These are phyloP conservation scores for Isurus oxyrinchus DNA, from an alignment of 2,113 vertebrate species.

Conservation along the genomic window DNA sequence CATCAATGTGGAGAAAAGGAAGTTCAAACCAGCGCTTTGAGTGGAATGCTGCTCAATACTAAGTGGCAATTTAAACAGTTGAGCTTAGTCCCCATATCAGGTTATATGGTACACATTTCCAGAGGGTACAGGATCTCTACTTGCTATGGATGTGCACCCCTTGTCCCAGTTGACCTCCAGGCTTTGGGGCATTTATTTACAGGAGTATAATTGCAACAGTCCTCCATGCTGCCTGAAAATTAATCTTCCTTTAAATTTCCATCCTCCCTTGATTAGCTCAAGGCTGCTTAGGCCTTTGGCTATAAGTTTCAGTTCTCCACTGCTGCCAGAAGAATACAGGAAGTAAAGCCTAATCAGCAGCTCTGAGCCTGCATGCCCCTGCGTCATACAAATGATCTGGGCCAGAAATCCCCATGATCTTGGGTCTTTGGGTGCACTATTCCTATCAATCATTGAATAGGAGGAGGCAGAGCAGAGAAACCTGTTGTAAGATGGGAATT, in stretches of 20 bases:
- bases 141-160: background rate
- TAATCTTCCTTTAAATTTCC: background rate
- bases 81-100: background rate
- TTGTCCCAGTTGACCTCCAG: background rate
- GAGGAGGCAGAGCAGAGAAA: background rate
- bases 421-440: background rate
- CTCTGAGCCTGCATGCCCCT: background rate
- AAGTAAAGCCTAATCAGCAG: background rate
- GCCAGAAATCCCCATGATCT: background rate
- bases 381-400: background rate
- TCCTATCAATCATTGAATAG: background rate
- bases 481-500: background rate
- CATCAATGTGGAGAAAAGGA: background rate
- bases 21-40: background rate
- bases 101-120: background rate
- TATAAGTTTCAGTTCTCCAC: background rate
- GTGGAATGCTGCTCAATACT: background rate
- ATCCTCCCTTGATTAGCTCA: background rate
- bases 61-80: background rate
- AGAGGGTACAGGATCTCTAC: background rate
- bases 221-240: background rate
- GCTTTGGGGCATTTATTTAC: background rate
- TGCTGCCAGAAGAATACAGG: background rate
- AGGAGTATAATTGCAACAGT: background rate
- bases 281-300: background rate